Conservation (phyloP, 2,888 invertebrate species). For the Argynnis bischoffii region DNA sequence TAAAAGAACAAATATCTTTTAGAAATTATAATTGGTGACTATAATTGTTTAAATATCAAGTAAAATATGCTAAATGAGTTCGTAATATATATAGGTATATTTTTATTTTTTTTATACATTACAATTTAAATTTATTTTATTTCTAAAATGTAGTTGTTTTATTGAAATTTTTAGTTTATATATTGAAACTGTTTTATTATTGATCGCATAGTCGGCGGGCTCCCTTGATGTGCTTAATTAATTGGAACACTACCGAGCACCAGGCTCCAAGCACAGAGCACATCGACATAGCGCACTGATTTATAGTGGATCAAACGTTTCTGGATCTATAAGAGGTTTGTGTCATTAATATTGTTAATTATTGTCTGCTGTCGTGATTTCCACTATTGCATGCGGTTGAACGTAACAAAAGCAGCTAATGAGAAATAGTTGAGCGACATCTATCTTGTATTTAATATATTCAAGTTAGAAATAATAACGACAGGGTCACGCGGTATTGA, state of each 20-base stretch:
- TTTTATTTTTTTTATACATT: not conserved
- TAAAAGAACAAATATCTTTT: too few relatives aligned
- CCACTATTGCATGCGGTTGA: slow-evolving; percentile 43
- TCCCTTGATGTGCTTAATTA: slow-evolving; percentile 70
- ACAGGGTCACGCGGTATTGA: slow-evolving; percentile 33
- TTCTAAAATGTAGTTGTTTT: not conserved
- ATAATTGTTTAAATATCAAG: too few relatives aligned
- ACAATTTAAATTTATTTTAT: not conserved
- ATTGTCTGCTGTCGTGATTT: slow-evolving; percentile 52
- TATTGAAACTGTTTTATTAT: slow-evolving; percentile 20
- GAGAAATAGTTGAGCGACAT: slow-evolving; percentile 39
- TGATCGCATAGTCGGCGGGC: slow-evolving; percentile 52
- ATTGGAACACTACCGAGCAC: slow-evolving; percentile 61
- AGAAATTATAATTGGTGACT: too few relatives aligned
- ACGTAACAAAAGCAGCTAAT: slow-evolving; percentile 38
- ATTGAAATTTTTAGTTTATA: slow-evolving; percentile 4
- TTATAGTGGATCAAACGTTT: slow-evolving; percentile 61
- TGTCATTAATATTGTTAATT: slow-evolving; percentile 67
- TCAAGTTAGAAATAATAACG: slow-evolving; percentile 30
- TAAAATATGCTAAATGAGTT: too few relatives aligned
- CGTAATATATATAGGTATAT: not conserved
- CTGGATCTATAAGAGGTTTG: slow-evolving; percentile 50
- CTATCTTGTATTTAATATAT: slow-evolving; percentile 36
- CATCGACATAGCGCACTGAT: slow-evolving; percentile 62
- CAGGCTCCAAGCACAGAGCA: slow-evolving; percentile 42